Conservation (phyloP, 2,797 vertebrate species). For the Eidolon dupreanum region DNA sequence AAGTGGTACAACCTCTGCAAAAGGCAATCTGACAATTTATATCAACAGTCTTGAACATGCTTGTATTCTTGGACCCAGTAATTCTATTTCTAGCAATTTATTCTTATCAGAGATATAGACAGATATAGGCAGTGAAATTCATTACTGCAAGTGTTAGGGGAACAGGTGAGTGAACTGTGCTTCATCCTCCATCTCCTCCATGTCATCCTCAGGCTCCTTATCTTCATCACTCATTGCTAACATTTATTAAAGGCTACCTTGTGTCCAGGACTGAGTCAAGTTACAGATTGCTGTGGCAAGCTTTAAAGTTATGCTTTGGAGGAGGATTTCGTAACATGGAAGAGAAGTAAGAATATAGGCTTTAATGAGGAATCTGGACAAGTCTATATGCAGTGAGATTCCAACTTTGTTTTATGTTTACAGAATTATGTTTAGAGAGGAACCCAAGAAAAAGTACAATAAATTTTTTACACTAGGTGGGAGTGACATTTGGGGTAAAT, state of each 20-base stretch:
- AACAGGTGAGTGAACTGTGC: background rate
- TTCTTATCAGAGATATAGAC: conserved; percentile 11
- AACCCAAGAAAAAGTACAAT: conserved; percentile 3
- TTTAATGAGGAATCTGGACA: background rate
- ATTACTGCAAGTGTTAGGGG: background rate
- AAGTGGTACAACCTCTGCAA: background rate
- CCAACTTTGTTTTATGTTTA: background rate
- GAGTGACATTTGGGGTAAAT: background rate
- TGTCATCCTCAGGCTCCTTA: background rate
- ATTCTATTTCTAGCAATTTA: background rate
- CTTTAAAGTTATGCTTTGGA: background rate
- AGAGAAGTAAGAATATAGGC: background rate
- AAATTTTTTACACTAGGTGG: background rate
- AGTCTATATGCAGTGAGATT: background rate
- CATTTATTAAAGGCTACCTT: background rate
- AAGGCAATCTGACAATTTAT: background rate
- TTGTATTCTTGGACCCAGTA: background rate
- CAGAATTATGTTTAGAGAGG: conserved; percentile 3
- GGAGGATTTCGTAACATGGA: background rate
- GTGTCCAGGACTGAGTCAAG: background rate
- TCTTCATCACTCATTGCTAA: background rate
- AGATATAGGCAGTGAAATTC: background rate
- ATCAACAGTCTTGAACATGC: background rate
- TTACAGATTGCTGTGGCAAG: background rate
- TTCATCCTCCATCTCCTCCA: background rate